A percentile compares a stretch with the other conserved stretches of the same genome.
phyloP scores from a whole-genome alignment of 2,113 vertebrate species.

The Psettodes erumei region DNA sequence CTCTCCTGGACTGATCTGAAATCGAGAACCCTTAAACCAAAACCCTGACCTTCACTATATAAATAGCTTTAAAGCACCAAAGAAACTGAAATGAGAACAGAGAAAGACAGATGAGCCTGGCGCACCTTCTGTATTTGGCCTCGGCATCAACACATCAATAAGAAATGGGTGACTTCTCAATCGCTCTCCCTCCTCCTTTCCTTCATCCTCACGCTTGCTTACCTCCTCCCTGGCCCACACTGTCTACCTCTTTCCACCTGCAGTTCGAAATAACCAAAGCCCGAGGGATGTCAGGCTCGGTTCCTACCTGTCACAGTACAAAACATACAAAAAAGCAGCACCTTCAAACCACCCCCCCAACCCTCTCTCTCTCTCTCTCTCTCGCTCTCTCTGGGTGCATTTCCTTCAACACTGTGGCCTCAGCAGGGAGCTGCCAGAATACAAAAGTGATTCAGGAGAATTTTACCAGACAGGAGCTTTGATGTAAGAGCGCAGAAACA shows the following conservation, averaged over 20 bases:
- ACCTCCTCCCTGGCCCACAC: neutral
- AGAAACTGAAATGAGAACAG: constrained; percentile 11
- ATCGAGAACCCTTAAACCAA: constrained; percentile 37
- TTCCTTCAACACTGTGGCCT: constrained; percentile 42
- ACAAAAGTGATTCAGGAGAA: constrained; percentile 44
- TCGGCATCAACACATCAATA: constrained; percentile 21
- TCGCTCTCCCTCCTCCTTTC: constrained; percentile 9
- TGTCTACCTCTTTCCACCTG: constrained; percentile 8
- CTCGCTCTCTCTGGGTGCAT: constrained; percentile 38
- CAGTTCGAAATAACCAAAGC: constrained; percentile 29
- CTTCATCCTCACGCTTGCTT: neutral
- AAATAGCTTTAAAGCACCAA: constrained; percentile 58
- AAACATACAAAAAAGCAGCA: constrained; percentile 38
- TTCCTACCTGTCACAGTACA: constrained; percentile 37
- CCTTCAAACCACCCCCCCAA: constrained; percentile 17
- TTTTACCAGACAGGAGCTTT: constrained; percentile 37
- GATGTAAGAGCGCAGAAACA: constrained; percentile 14
- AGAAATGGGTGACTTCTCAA: constrained; percentile 13
- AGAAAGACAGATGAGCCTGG: constrained; percentile 29
- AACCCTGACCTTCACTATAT: constrained; percentile 62
- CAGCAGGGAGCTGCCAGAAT: constrained; percentile 34
- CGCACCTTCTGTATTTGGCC: constrained; percentile 13
- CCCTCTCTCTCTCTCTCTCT: constrained; percentile 7
- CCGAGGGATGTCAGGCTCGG: constrained; percentile 36
- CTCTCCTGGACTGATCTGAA: constrained; percentile 29